Conservation (phyloP, 2,888 invertebrate genomes). For the Dyspetes luteomarginatus region DNA sequence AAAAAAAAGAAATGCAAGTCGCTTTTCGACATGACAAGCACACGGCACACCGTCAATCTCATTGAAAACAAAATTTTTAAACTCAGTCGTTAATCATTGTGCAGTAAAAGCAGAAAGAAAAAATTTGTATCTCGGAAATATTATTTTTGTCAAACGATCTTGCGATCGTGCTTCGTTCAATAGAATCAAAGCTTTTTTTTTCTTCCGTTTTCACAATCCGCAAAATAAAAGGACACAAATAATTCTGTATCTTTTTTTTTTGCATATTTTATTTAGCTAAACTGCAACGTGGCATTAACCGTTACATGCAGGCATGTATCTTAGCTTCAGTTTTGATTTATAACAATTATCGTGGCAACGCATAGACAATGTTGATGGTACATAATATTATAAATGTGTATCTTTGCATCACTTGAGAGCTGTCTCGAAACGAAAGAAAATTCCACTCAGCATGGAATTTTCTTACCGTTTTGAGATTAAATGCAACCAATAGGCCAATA, state of each 20-base stretch:
- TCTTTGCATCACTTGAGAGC: conserved; percentile 17
- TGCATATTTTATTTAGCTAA: conserved; percentile 9
- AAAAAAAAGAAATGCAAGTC: conserved; percentile 17
- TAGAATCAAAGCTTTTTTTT: not conserved
- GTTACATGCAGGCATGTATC: conserved; percentile 72
- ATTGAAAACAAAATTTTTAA: not conserved
- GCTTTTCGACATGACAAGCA: conserved; percentile 19
- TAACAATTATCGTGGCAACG: conserved; percentile 46
- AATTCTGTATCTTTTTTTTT: conserved; percentile 11
- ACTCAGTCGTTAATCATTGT: not conserved
- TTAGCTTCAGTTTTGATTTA: conserved; percentile 66
- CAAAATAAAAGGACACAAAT: not conserved
- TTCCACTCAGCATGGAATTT: not conserved
- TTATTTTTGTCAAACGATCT: conserved; percentile 1
- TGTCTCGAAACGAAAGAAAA: not conserved
- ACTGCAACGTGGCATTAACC: conserved; percentile 57
- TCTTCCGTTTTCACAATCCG: not conserved
- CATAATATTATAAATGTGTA: conserved; percentile 27
- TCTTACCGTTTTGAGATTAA: not conserved
- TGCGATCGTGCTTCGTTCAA: not conserved
- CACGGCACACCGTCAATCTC: conserved; percentile 4
- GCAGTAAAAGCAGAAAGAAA: conserved; percentile 2
- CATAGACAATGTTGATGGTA: conserved; percentile 36
- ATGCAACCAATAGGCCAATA: conserved; percentile 8
- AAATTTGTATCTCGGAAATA: not conserved